Percentiles rank a stretch among this genome's conserved stretches.
Evolutionary conservation across 2,888 invertebrate genomes (phyloP).

Genomic region (Endotricha flammealis): DNA sequence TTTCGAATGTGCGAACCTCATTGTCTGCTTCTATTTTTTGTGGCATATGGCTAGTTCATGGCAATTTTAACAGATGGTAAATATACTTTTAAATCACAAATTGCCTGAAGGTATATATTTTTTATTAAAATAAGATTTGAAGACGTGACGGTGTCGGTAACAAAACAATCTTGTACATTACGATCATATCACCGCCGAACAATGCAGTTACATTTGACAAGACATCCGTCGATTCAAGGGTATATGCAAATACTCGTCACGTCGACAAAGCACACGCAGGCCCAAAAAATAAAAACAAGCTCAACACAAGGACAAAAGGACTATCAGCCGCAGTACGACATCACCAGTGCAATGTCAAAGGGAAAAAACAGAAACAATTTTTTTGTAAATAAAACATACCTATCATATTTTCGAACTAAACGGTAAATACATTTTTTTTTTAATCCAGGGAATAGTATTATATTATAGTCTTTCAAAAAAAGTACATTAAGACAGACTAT

Average conservation of each 20-base stretch:
- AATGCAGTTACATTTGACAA: conserved; percentile 49
- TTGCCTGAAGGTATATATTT: conserved; percentile 8
- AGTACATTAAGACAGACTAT: too few species aligned
- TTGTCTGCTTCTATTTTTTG: conserved; percentile 67
- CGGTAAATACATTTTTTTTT: too few species aligned
- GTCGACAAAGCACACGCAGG: conserved; percentile 47
- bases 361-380: too few species aligned
- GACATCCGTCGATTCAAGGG: conserved; percentile 49
- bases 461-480: too few species aligned
- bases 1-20: conserved; percentile 71
- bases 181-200: conserved; percentile 34
- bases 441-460: too few species aligned
- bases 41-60: conserved; percentile 59
- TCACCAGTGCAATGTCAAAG: too few species aligned
- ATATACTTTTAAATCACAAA: conserved; percentile 26
- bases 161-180: conserved; percentile 16
- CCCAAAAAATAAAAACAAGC: conserved; percentile 47
- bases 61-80: conserved; percentile 46
- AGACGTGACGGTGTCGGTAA: conserved; percentile 7
- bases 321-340: conserved; percentile 32
- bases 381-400: too few species aligned
- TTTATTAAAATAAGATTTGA: conserved; percentile 7
- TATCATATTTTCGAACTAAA: too few species aligned
- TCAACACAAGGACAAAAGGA: conserved; percentile 42
- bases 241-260: conserved; percentile 61